These are phyloP conservation scores for Clarias fuscus DNA, from an alignment of 2,797 vertebrate genomes.

Conservation along the genomic window DNA sequence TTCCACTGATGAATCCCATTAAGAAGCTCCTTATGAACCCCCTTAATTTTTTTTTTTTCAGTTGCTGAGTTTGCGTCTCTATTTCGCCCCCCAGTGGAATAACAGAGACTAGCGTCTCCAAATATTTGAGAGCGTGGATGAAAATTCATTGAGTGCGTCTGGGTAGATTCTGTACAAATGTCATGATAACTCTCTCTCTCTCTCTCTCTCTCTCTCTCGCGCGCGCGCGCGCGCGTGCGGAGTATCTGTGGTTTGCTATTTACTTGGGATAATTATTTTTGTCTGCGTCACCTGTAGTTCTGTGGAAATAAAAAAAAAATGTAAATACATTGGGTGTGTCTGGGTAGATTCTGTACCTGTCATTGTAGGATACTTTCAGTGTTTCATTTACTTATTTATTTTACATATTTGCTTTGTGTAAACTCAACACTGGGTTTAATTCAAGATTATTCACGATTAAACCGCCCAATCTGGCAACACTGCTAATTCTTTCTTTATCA, in stretches of 20 bases:
- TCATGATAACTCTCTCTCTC: neutral
- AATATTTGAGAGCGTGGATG: neutral
- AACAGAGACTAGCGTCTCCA: neutral
- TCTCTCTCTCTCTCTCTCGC: neutral
- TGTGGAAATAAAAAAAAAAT: neutral
- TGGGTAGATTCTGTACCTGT: neutral
- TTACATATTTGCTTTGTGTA: neutral
- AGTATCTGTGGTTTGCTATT: neutral
- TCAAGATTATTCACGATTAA: no score
- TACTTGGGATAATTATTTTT: neutral
- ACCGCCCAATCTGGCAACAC: neutral
- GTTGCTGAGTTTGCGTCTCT: neutral
- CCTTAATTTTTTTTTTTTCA: neutral
- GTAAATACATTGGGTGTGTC: neutral
- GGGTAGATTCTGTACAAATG: neutral
- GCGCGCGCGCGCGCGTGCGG: no score
- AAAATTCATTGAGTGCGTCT: no score
- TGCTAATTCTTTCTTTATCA: neutral
- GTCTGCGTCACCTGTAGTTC: neutral
- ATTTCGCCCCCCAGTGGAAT: neutral
- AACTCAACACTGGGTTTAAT: neutral
- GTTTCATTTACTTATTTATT: neutral
- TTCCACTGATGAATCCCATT: neutral
- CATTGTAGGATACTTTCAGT: neutral
- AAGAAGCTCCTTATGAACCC: no score